A percentile compares a stretch with the other conserved stretches of the same genome.
Evolutionary conservation across 2,888 invertebrate species (phyloP).

Genomic region (Mimumesa dahlbomi): DNA sequence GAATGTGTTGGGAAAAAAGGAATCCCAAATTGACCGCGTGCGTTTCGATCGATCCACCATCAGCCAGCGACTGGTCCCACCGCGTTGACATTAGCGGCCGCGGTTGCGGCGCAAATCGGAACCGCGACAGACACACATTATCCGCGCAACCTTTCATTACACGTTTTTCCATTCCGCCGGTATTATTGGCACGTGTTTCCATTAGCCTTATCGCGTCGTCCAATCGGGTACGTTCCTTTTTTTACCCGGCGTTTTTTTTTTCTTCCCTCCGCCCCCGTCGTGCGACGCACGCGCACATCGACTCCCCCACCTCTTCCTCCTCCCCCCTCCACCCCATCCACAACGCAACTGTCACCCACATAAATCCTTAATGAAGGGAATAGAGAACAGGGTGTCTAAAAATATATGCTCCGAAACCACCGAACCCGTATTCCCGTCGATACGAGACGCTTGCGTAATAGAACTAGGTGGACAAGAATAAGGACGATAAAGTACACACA

Average conservation of each 20-base stretch:
- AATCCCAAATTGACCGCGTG: too few species aligned
- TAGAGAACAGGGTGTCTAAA: neutral
- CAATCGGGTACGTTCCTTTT: constrained; percentile 48
- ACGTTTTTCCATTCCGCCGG: constrained; percentile 44
- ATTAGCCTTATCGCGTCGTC: constrained; percentile 67
- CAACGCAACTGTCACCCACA: constrained; percentile 30
- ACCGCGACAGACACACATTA: constrained; percentile 41
- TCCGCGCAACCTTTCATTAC: constrained; percentile 49
- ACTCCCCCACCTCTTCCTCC: too few species aligned
- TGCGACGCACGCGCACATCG: constrained; percentile 42
- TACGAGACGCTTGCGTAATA: neutral
- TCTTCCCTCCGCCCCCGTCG: constrained; percentile 38
- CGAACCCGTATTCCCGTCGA: neutral
- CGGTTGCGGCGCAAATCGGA: constrained; percentile 33
- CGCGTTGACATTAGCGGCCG: too few species aligned
- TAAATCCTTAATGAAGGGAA: constrained; percentile 37
- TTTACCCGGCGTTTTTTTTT: neutral
- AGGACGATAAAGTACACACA: too few species aligned
- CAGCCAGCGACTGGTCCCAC: too few species aligned
- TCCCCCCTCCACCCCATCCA: too few species aligned
- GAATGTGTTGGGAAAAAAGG: too few species aligned
- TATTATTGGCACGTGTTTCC: constrained; percentile 72
- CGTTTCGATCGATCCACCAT: too few species aligned
- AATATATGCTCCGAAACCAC: neutral
- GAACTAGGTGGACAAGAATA: too few species aligned